phyloP scores from a whole-genome alignment of 2,888 invertebrate species.

The Heliconius aoede region DNA sequence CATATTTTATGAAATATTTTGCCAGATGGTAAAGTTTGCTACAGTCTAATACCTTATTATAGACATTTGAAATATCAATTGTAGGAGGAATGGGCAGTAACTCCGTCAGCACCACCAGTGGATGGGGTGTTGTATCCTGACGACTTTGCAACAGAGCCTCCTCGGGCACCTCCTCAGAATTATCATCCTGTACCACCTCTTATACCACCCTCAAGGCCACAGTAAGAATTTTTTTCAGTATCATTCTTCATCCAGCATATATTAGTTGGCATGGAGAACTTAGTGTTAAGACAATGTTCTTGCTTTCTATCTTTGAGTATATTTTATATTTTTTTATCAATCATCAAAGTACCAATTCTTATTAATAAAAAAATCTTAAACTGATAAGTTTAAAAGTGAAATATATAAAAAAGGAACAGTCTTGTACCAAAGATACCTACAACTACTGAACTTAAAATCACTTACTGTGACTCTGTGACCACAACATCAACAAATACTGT shows the following conservation, averaged over 20 bases:
- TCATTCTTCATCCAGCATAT: not conserved
- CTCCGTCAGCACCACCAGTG: conserved; percentile 73
- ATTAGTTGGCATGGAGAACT: not conserved
- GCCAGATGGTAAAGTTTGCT: not conserved
- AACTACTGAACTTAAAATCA: not conserved
- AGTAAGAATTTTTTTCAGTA: conserved; percentile 16
- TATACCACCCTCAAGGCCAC: conserved; percentile 70
- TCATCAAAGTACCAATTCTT: too few species aligned
- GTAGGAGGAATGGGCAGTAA: conserved; percentile 73
- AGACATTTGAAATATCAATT: not conserved
- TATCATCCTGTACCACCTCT: conserved; percentile 73
- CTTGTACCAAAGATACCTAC: not conserved
- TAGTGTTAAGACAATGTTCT: not conserved
- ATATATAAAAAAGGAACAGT: too few species aligned
- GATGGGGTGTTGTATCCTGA: conserved; percentile 85
- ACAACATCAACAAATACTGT: not conserved
- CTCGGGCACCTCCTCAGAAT: conserved; percentile 73
- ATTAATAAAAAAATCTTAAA: too few species aligned
- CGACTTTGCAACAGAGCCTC: conserved; percentile 84
- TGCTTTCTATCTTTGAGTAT: not conserved
- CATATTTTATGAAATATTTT: not conserved
- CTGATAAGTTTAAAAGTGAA: too few species aligned
- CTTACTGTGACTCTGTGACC: too few species aligned
- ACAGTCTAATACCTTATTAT: not conserved
- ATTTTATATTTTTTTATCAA: too few species aligned